These are phyloP conservation scores for Ophonus ardosiacus DNA, from an alignment of 2,888 invertebrate genomes.

Conservation along the genomic window DNA sequence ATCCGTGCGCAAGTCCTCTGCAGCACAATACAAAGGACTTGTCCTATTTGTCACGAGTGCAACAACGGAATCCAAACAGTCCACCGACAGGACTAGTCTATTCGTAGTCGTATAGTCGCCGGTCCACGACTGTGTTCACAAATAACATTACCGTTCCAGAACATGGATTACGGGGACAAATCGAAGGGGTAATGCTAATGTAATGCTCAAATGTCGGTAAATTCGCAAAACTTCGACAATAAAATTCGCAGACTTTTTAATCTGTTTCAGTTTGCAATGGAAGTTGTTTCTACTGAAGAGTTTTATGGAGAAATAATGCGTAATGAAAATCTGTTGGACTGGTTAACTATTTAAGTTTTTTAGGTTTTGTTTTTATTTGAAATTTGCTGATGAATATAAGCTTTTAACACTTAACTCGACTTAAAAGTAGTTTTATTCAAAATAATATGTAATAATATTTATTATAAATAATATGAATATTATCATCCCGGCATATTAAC, in stretches of 20 bases:
- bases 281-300: slow-evolving; percentile 13
- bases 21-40: no score
- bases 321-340: slow-evolving; percentile 20
- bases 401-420: no score
- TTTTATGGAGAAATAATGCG: slow-evolving; percentile 23
- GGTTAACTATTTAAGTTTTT: slow-evolving; percentile 6
- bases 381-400: background rate
- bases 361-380: background rate
- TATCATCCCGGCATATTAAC: no score
- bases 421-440: no score
- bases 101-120: no score
- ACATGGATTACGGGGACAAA: slow-evolving; percentile 56
- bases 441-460: no score
- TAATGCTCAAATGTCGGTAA: slow-evolving; percentile 54
- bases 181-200: slow-evolving; percentile 58
- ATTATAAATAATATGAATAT: no score
- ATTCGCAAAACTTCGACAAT: slow-evolving; percentile 33
- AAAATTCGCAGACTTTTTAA: slow-evolving; percentile 44
- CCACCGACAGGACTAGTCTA: background rate
- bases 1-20: no score
- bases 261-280: slow-evolving; percentile 36
- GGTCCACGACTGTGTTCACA: slow-evolving; percentile 48
- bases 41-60: slow-evolving; percentile 16
- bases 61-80: background rate
- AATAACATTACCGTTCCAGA: slow-evolving; percentile 58